phyloP scores from a whole-genome alignment of 2,797 vertebrate genomes.

The Phalloptychus januarius region DNA sequence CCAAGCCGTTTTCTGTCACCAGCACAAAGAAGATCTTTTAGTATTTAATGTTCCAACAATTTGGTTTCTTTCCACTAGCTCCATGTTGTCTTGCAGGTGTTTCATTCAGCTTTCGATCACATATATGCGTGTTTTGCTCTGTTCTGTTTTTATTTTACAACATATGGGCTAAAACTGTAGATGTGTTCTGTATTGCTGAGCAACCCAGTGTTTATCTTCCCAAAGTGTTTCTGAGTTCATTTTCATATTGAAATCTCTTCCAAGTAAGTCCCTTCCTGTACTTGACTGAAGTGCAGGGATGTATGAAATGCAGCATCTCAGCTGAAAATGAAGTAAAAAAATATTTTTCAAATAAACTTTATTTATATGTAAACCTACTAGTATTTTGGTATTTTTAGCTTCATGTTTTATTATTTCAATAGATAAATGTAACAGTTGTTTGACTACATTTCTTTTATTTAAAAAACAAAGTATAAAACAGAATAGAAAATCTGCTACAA shows the following conservation, averaged over 20 bases:
- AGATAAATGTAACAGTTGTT: conserved; percentile 20
- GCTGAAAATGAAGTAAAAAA: conserved; percentile 66
- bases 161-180: conserved; percentile 60
- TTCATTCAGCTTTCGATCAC: conserved; percentile 52
- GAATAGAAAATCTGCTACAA: conserved; percentile 32
- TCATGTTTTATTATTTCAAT: neutral
- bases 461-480: conserved; percentile 32
- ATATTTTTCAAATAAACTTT: conserved; percentile 84
- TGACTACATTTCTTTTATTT: conserved; percentile 34
- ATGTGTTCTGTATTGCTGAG: conserved; percentile 48
- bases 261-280: conserved; percentile 62
- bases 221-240: conserved; percentile 52
- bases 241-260: conserved; percentile 58
- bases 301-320: conserved; percentile 59
- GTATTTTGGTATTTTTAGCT: conserved; percentile 36
- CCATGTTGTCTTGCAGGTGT: conserved; percentile 36
- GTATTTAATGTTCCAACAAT: conserved; percentile 36
- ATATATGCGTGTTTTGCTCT: conserved; percentile 52
- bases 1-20: conserved; percentile 49
- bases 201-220: conserved; percentile 48
- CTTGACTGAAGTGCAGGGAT: conserved; percentile 52
- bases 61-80: conserved; percentile 50
- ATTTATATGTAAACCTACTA: conserved; percentile 75
- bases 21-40: conserved; percentile 45
- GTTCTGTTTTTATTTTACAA: conserved; percentile 67